Percentiles rank a stretch among this genome's conserved stretches.
Conservation (phyloP, 2,888 invertebrate species). For the Hemithea aestivaria region DNA sequence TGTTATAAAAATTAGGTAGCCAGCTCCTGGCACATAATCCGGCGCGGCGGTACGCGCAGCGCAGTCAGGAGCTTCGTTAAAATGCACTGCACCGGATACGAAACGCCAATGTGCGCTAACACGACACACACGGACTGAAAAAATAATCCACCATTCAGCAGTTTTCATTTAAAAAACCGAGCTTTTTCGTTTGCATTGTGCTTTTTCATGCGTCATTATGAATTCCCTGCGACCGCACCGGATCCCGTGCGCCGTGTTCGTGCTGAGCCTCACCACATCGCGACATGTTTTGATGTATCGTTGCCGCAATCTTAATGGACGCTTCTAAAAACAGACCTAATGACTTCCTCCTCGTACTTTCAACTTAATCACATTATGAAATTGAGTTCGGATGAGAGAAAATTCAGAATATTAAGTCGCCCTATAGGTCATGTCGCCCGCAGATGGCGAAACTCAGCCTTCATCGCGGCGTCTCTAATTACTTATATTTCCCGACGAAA, state of each 20-base stretch:
- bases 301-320: conserved; percentile 25
- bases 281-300: conserved; percentile 27
- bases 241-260: conserved; percentile 15
- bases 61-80: conserved; percentile 49
- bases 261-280: conserved; percentile 21
- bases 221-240: conserved; percentile 19
- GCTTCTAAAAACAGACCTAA: conserved; percentile 18
- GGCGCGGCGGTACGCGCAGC: conserved; percentile 21
- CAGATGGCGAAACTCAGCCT: conserved; percentile 24
- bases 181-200: conserved; percentile 39
- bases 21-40: conserved; percentile 22
- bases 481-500: conserved; percentile 26
- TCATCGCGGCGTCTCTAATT: conserved; percentile 27
- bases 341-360: conserved; percentile 10
- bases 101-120: conserved; percentile 54
- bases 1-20: conserved; percentile 9
- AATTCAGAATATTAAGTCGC: conserved; percentile 14
- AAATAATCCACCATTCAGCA: conserved; percentile 44
- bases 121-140: conserved; percentile 47
- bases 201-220: conserved; percentile 42
- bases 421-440: conserved; percentile 26
- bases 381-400: conserved; percentile 9
- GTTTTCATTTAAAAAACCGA: conserved; percentile 50
- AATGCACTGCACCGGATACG: conserved; percentile 61
- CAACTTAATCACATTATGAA: conserved; percentile 13